These are phyloP conservation scores for Stictonetta naevosa DNA, from an alignment of 2,113 vertebrate species.

Conservation along the genomic window DNA sequence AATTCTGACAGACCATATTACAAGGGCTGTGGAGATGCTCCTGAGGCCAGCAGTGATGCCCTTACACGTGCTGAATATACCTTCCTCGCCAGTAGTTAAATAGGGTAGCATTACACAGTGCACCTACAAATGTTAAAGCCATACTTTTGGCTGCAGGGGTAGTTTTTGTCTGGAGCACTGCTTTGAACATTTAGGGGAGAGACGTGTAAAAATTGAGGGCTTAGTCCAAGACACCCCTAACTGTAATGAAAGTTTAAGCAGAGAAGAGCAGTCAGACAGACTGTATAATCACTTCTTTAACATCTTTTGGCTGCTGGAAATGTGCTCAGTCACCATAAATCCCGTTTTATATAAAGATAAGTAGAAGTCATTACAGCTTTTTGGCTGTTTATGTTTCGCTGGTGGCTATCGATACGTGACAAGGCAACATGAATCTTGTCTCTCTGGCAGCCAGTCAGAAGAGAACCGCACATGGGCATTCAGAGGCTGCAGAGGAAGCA, in stretches of 20 bases:
- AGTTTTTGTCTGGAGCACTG: background rate
- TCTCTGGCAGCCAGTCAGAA: background rate
- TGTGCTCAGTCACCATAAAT: constrained; percentile 29
- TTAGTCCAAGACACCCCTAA: background rate
- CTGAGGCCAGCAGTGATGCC: background rate
- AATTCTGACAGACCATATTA: rapidly evolving
- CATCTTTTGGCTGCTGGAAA: constrained; percentile 35
- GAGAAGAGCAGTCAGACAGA: background rate
- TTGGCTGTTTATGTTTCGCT: constrained; percentile 1
- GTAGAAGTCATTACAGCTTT: constrained; percentile 31
- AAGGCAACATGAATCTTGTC: background rate
- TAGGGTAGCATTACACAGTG: background rate
- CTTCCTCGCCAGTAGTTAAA: background rate
- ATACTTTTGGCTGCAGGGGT: background rate
- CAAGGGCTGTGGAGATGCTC: background rate
- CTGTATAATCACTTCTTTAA: background rate
- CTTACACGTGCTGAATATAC: rapidly evolving
- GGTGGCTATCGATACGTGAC: background rate
- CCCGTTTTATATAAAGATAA: background rate
- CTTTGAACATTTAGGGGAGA: background rate
- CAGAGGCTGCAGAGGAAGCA: constrained; percentile 37
- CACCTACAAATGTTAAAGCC: background rate
- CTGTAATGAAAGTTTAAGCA: background rate
- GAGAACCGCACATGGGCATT: constrained; percentile 25
- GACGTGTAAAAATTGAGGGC: background rate